phyloP scores from a whole-genome alignment of 2,797 vertebrate species.

The Hafferia zeledoni region DNA sequence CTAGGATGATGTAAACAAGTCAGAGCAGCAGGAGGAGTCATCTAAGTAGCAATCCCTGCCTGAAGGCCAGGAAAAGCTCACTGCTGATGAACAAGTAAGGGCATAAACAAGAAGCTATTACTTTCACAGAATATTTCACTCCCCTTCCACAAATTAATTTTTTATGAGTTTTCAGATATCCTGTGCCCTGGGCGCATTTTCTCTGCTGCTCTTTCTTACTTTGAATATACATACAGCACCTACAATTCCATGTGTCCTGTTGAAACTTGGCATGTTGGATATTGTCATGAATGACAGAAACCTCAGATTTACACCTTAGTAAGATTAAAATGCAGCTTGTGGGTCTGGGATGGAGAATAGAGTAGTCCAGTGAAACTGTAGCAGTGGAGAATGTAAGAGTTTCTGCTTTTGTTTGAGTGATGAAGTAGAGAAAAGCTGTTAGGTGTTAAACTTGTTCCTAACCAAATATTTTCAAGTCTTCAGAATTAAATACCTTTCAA shows the following conservation, averaged over 20 bases:
- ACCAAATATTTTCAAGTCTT: background rate
- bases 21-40: conserved; percentile 44
- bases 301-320: background rate
- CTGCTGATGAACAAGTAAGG: background rate
- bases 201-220: background rate
- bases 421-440: background rate
- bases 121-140: conserved; percentile 26
- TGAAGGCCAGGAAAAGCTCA: conserved; percentile 40
- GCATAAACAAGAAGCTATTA: conserved; percentile 45
- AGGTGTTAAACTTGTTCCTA: background rate
- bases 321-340: background rate
- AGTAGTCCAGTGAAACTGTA: background rate
- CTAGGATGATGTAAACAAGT: conserved; percentile 57
- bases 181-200: background rate
- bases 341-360: background rate
- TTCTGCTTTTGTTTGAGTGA: background rate
- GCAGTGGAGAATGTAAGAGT: background rate
- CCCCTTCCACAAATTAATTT: conserved; percentile 29
- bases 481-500: background rate
- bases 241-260: background rate
- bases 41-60: conserved; percentile 51
- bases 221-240: background rate
- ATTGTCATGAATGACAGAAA: background rate
- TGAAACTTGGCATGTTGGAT: background rate
- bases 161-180: conserved; percentile 46